These are phyloP conservation scores for Acrocephalus kingi DNA, from an alignment of 2,113 vertebrate genomes.

Conservation along the genomic window DNA sequence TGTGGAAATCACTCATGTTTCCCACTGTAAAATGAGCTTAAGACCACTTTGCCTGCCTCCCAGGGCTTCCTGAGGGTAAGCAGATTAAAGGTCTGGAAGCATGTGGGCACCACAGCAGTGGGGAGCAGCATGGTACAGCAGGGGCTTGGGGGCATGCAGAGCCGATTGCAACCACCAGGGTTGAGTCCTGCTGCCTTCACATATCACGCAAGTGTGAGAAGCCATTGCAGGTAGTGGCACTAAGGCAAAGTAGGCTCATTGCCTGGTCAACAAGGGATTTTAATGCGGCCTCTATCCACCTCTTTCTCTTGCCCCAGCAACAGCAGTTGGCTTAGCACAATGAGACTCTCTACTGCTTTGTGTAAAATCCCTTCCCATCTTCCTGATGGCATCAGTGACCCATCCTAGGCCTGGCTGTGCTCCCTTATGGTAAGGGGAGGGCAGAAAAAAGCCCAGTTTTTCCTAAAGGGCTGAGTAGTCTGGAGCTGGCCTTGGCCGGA, in stretches of 20 bases:
- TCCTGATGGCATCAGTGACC: neutral
- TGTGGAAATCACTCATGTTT: slow-evolving; percentile 4
- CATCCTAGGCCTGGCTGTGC: fast-evolving
- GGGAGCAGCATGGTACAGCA: fast-evolving
- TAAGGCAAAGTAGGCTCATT: neutral
- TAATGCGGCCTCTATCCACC: neutral
- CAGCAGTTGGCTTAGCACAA: fast-evolving
- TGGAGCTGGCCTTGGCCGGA: neutral
- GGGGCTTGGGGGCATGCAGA: fast-evolving
- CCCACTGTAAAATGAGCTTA: slow-evolving; percentile 48
- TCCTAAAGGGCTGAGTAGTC: neutral
- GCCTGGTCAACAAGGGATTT: neutral
- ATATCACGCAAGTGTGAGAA: neutral
- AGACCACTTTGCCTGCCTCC: slow-evolving; percentile 2
- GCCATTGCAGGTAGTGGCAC: neutral
- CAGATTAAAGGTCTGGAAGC: slow-evolving; percentile 38
- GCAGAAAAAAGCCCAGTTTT: fast-evolving
- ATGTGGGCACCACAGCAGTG: fast-evolving
- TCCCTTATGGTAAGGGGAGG: neutral
- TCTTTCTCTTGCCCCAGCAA: neutral
- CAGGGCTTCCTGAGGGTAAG: slow-evolving; percentile 30
- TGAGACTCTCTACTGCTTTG: neutral
- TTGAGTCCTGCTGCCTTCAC: neutral
- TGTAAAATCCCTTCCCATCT: neutral
- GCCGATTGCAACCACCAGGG: neutral